A percentile compares a stretch with the other conserved stretches of the same genome.
Conservation (phyloP, 2,797 vertebrate species). For the Sciaenops ocellatus region DNA sequence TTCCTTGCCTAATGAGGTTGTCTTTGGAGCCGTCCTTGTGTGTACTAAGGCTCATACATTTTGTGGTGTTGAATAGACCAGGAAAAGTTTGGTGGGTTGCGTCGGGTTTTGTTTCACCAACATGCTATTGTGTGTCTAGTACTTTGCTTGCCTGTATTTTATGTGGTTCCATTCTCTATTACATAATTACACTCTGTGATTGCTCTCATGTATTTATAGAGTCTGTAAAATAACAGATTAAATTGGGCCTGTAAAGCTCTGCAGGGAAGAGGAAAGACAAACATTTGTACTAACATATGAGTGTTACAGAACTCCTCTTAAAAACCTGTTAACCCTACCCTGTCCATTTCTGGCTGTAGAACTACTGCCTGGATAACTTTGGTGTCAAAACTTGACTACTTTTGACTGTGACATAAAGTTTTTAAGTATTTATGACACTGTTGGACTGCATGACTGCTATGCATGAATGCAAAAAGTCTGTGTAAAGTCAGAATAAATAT, state of each 20-base stretch:
- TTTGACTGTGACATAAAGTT: background rate
- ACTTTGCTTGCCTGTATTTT: slow-evolving; percentile 15
- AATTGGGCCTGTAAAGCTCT: slow-evolving; percentile 13
- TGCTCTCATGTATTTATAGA: slow-evolving; percentile 35
- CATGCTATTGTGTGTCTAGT: slow-evolving; percentile 14
- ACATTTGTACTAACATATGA: slow-evolving; percentile 12
- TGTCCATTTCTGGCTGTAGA: background rate
- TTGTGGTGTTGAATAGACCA: background rate
- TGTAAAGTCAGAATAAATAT: background rate
- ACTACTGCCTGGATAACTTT: too few relatives aligned
- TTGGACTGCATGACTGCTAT: background rate
- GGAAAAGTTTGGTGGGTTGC: background rate
- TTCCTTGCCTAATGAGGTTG: background rate
- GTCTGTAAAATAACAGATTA: slow-evolving; percentile 31
- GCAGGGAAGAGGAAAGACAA: slow-evolving; percentile 47
- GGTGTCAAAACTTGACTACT: background rate
- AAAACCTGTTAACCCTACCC: slow-evolving; percentile 20
- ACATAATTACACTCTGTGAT: slow-evolving; percentile 30
- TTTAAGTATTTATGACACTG: background rate
- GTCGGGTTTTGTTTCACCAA: background rate
- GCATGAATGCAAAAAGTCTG: too few relatives aligned
- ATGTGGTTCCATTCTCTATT: slow-evolving; percentile 11
- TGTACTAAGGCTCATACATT: background rate
- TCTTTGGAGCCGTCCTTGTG: slow-evolving; percentile 1
- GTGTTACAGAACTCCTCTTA: background rate